Evolutionary conservation across 2,888 invertebrate genomes (phyloP), one percentile per base, ranked within the genome.

Genomic region (Anthrax anthrax): DNA sequence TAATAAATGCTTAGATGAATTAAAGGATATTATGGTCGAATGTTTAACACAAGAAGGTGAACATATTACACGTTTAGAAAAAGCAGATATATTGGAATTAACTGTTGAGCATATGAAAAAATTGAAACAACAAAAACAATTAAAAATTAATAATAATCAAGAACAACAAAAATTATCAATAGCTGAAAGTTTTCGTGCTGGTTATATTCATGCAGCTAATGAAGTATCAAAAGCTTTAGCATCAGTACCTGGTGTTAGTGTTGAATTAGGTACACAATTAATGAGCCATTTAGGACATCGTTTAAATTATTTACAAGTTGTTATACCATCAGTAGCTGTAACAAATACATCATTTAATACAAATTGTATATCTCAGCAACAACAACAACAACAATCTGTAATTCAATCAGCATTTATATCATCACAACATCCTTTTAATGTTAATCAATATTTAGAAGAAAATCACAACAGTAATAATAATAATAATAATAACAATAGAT

Each of bases 241-340:
- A 4, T 78, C 84, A 29, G 84, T 86, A 29, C 88, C 89, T 29
- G 87, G 87, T 51, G 87, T 91, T 53, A 89, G 88, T 64, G 84
- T 90, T 55, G 80, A 83, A 62, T 72, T 91, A 51, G 90, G 90
- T 41, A 88, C 88, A 37, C 85, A 85, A 61, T 74, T 90, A 55
- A 89, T 90, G 89, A 86, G 89, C 45, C 90, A 90, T 66, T 75
- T 91, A 54, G 90, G 89, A 12, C 85, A 87, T 71, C 78, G 84
- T 37, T 74, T 90, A 51, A 89, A 88, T 53, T 66, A 67, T 46
- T 49, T 67, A 47, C 66, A 67, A 59, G 66, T 67, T 18, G 63
- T 67, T 44, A 67, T 67, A 39, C 66, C 66, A 14, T 60, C 62
- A 1, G 45, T 58, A 44, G 54, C 56, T 13, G 54, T 54, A 1